These are phyloP conservation scores for Fragum fragum DNA, from an alignment of 2,888 invertebrate genomes.

Conservation along the genomic window DNA sequence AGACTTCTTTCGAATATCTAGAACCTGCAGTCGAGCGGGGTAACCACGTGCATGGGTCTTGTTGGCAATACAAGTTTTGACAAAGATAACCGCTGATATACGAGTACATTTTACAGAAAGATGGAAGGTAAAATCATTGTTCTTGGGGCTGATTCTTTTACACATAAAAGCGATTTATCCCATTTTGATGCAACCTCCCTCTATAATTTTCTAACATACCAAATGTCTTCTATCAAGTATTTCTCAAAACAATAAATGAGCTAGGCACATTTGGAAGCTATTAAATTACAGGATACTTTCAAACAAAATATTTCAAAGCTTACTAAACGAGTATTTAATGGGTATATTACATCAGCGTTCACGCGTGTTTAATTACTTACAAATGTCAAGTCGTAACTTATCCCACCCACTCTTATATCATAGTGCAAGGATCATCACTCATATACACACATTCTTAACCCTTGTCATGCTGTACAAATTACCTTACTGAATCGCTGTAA, in stretches of 20 bases:
- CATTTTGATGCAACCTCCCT: not conserved
- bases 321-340: conserved; percentile 1
- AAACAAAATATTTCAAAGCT: not conserved
- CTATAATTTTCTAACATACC: not conserved
- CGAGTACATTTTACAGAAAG: too few relatives aligned
- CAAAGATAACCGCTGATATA: too few relatives aligned
- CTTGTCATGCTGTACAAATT: too few relatives aligned
- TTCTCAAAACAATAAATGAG: not conserved
- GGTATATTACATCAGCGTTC: conserved; percentile 4
- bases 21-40: too few relatives aligned
- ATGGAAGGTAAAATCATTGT: too few relatives aligned
- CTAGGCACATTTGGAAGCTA: conserved; percentile 3
- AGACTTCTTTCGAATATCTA: too few relatives aligned
- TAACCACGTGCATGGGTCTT: too few relatives aligned
- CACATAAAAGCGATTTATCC: too few relatives aligned
- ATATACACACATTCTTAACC: too few relatives aligned
- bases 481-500: too few relatives aligned
- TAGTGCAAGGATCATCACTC: not conserved
- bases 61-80: too few relatives aligned
- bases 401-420: not conserved
- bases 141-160: too few relatives aligned
- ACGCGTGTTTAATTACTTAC: conserved; percentile 2
- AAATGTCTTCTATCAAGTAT: not conserved
- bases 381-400: not conserved
- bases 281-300: conserved; percentile 2